phyloP scores from a whole-genome alignment of 1,140 invertebrate species.

The Euwallacea similis region DNA sequence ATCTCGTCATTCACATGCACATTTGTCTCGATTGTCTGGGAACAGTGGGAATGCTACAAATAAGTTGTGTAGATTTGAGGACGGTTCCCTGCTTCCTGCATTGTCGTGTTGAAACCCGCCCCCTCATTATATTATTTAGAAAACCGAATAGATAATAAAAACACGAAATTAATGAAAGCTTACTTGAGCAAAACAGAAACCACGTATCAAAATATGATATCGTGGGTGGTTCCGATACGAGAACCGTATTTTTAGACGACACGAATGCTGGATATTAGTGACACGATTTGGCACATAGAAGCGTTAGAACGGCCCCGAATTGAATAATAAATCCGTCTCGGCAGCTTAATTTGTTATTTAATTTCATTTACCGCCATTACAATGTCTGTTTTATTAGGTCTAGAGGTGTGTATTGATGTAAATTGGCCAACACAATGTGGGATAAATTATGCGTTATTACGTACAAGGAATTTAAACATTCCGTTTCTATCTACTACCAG shows the following conservation, averaged over 20 bases:
- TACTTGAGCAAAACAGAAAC: slow-evolving; percentile 11
- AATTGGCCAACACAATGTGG: slow-evolving; percentile 1
- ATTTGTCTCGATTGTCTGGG: too few relatives aligned
- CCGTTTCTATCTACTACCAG: too few relatives aligned
- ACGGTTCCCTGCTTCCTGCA: background rate
- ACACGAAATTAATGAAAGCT: background rate
- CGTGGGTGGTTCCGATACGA: slow-evolving; percentile 24
- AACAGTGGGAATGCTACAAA: too few relatives aligned
- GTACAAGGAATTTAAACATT: background rate
- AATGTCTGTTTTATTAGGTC: slow-evolving; percentile 9
- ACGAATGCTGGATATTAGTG: slow-evolving; percentile 32
- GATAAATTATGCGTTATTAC: slow-evolving; percentile 3
- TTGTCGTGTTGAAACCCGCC: background rate
- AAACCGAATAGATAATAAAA: slow-evolving; percentile 1
- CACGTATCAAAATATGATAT: slow-evolving; percentile 21
- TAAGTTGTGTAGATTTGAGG: too few relatives aligned
- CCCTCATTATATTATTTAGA: slow-evolving; percentile 1
- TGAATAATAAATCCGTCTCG: slow-evolving; percentile 29
- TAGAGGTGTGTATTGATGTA: slow-evolving; percentile 8
- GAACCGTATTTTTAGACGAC: slow-evolving; percentile 30
- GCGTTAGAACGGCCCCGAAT: slow-evolving; percentile 15
- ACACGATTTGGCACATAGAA: slow-evolving; percentile 32
- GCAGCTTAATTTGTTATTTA: slow-evolving; percentile 17
- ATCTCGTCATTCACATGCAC: too few relatives aligned
- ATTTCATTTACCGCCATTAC: slow-evolving; percentile 11